phyloP scores from a whole-genome alignment of 2,797 vertebrate species.

The Microcaecilia unicolor region DNA sequence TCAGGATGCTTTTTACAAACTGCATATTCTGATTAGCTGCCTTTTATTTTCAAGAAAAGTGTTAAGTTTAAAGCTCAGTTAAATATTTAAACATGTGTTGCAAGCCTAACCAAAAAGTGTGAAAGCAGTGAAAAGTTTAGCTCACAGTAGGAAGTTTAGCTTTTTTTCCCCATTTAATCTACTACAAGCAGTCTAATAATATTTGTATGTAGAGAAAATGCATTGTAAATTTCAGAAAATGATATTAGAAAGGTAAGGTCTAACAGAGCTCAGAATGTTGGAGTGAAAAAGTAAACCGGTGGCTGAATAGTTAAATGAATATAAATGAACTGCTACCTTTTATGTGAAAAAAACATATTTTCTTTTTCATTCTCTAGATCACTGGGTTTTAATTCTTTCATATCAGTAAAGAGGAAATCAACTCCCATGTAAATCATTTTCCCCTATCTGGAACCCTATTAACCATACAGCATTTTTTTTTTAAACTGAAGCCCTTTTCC shows the following conservation, averaged over 20 bases:
- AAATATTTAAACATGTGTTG: too few species aligned
- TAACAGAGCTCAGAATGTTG: conserved; percentile 58
- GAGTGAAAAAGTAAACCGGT: conserved; percentile 66
- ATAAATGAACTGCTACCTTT: conserved; percentile 76
- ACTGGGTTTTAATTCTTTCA: conserved; percentile 73
- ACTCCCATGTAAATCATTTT: conserved; percentile 90
- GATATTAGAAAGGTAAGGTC: conserved; percentile 47
- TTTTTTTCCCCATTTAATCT: conserved; percentile 20
- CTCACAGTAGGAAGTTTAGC: too few species aligned
- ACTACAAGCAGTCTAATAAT: conserved; percentile 24
- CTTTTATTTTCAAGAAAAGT: too few species aligned
- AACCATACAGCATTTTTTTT: conserved; percentile 73
- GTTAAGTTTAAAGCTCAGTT: too few species aligned
- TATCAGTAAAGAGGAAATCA: conserved; percentile 80
- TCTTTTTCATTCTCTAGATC: conserved; percentile 72
- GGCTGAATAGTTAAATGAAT: conserved; percentile 78
- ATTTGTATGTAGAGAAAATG: conserved; percentile 41
- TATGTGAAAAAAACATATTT: conserved; percentile 69
- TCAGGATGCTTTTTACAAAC: too few species aligned
- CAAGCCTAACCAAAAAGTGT: not conserved
- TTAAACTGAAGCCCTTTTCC: conserved; percentile 63
- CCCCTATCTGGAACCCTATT: conserved; percentile 81
- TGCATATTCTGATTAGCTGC: too few species aligned
- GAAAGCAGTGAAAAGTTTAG: too few species aligned
- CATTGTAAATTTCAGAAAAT: conserved; percentile 58